phyloP scores from a whole-genome alignment of 92 coral and sea anemone species.

The Bergia sp. region DNA sequence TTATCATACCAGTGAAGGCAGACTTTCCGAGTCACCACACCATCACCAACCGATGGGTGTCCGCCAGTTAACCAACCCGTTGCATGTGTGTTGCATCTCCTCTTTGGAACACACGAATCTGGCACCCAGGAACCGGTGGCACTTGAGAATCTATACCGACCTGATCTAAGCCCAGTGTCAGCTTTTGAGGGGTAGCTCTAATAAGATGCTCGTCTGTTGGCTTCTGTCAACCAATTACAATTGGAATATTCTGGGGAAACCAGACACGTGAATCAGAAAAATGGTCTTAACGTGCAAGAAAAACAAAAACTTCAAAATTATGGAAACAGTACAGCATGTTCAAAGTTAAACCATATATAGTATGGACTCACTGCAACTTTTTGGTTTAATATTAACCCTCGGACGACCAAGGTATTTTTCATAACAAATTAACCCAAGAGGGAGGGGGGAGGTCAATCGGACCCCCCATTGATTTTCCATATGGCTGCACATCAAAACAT shows the following conservation, averaged over 20 bases:
- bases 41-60: neutral
- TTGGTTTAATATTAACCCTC: no score
- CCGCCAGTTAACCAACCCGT: conserved; percentile 3
- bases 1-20: neutral
- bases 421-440: no score
- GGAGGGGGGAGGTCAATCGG: no score
- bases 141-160: neutral
- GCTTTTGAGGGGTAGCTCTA: neutral
- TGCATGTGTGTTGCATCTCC: neutral
- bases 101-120: neutral
- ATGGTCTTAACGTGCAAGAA: neutral
- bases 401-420: no score
- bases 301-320: neutral
- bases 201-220: neutral
- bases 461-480: no score
- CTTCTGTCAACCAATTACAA: neutral
- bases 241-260: neutral
- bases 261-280: neutral
- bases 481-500: no score
- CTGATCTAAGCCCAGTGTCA: neutral
- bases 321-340: no score
- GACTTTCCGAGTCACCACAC: neutral
- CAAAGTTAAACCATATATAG: no score
- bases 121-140: no score
- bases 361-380: no score